These are phyloP conservation scores for Cyprinodon diabolis DNA, from an alignment of 2,797 vertebrate species.

Conservation along the genomic window DNA sequence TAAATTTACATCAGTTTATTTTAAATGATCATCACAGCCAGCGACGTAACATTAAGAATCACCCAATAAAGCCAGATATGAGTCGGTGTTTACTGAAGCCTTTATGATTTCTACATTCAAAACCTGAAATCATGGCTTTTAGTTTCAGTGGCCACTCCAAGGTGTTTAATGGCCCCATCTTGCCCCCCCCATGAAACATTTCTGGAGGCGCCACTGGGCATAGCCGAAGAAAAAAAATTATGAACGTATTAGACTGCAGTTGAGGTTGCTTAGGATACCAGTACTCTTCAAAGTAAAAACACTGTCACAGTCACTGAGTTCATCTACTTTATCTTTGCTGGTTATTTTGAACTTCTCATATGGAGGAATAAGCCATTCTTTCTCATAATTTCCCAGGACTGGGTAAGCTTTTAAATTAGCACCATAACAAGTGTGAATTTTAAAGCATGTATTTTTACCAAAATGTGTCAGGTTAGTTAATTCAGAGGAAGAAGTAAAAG, in stretches of 20 bases:
- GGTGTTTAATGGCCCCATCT: no score
- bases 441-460: slow-evolving; percentile 23
- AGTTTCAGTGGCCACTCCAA: no score
- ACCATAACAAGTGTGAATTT: slow-evolving; percentile 38
- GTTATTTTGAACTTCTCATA: slow-evolving; percentile 47
- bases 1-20: no score
- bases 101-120: no score
- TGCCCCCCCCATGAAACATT: no score
- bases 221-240: no score
- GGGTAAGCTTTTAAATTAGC: slow-evolving; percentile 16
- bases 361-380: slow-evolving; percentile 50
- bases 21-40: no score
- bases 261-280: slow-evolving; percentile 1
- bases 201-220: no score
- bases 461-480: background rate
- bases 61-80: no score
- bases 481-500: slow-evolving; percentile 30
- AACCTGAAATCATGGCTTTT: no score
- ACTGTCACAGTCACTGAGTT: background rate
- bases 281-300: slow-evolving; percentile 21
- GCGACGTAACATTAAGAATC: no score
- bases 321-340: rapidly evolving
- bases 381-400: rapidly evolving
- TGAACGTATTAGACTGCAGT: background rate
- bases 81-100: no score